phyloP scores from a whole-genome alignment of 2,113 vertebrate genomes.

The Dasypus novemcinctus region DNA sequence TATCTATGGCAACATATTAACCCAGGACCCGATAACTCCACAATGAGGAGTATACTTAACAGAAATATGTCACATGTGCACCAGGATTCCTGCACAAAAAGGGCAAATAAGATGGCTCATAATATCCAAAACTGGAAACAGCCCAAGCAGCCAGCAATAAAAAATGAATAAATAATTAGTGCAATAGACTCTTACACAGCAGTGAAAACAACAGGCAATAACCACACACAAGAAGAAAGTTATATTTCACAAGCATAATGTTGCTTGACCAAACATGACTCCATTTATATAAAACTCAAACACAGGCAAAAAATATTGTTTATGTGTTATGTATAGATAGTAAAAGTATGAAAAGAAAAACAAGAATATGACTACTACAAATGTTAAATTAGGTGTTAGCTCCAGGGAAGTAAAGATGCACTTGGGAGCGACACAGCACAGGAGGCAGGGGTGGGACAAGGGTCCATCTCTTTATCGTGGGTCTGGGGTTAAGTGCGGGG shows the following conservation, averaged over 20 bases:
- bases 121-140: not conserved
- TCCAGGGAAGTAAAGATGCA: not conserved
- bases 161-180: not conserved
- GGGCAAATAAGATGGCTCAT: not conserved
- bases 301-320: not conserved
- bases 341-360: not conserved
- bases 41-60: not conserved
- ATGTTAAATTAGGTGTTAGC: not conserved
- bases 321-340: not conserved
- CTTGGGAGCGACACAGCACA: not conserved
- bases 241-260: not conserved
- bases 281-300: not conserved
- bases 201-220: not conserved
- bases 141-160: not conserved
- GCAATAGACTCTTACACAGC: not conserved
- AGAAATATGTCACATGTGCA: not conserved
- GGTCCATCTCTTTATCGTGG: not conserved
- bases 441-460: not conserved
- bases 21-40: not conserved
- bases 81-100: not conserved
- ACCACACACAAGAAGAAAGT: not conserved
- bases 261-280: not conserved
- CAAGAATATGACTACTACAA: not conserved
- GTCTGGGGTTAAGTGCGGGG: no score
- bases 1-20: not conserved